Evolutionary conservation across 2,888 invertebrate species (phyloP).

Genomic region (Smittia aterrima): DNA sequence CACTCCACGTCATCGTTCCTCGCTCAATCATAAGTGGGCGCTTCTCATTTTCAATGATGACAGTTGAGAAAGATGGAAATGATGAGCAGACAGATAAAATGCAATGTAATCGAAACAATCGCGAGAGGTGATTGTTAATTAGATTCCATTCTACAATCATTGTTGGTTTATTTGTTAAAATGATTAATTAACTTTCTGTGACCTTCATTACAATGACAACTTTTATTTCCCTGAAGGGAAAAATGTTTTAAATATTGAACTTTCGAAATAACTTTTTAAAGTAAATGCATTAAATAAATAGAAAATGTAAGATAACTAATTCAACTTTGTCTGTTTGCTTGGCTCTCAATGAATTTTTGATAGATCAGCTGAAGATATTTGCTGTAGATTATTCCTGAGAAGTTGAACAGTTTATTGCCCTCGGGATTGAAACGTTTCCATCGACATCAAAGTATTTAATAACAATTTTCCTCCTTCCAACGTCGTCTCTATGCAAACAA

Average conservation of each 20-base stretch:
- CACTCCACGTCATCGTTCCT: background rate
- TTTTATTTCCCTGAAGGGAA: too few relatives aligned
- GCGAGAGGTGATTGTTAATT: constrained; percentile 11
- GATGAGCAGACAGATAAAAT: constrained; percentile 1
- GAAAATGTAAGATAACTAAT: too few relatives aligned
- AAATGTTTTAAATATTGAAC: too few relatives aligned
- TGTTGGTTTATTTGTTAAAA: constrained; percentile 18
- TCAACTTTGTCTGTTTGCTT: too few relatives aligned
- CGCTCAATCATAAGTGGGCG: background rate
- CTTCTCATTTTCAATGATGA: background rate
- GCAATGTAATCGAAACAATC: background rate
- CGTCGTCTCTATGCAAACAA: background rate
- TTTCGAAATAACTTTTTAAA: too few relatives aligned
- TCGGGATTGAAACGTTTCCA: background rate
- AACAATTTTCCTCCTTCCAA: background rate
- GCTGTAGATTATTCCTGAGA: background rate
- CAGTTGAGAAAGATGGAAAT: background rate
- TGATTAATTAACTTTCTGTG: background rate
- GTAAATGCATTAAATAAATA: too few relatives aligned
- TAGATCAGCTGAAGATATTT: background rate
- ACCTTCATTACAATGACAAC: background rate
- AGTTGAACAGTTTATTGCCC: background rate
- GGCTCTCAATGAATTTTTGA: too few relatives aligned
- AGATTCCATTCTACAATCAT: background rate
- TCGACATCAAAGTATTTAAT: background rate